Conservation (phyloP, 1,140 invertebrate species). For the Drosophila repleta region DNA sequence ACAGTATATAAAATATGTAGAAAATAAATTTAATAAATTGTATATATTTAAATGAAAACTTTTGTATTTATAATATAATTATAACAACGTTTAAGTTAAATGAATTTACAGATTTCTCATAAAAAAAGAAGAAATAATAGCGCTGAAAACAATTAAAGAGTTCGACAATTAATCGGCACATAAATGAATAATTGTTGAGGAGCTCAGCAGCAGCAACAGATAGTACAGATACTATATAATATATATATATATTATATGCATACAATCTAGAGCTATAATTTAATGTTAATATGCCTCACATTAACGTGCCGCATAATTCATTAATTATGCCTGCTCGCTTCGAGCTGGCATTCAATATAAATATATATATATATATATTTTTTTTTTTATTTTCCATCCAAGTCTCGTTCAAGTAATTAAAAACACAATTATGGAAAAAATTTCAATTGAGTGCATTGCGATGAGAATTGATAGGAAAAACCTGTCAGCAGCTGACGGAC, state of each 20-base stretch:
- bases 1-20: too few species aligned
- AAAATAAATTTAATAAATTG: too few species aligned
- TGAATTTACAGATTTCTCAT: not conserved
- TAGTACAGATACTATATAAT: not conserved
- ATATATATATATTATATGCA: conserved; percentile 8
- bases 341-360: conserved; percentile 14
- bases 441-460: not conserved
- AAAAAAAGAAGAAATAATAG: not conserved
- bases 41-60: too few species aligned
- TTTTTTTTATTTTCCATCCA: not conserved
- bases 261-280: conserved; percentile 21
- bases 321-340: conserved; percentile 39
- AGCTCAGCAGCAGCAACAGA: not conserved
- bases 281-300: conserved; percentile 32
- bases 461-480: conserved; percentile 24
- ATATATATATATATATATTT: conserved; percentile 17
- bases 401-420: conserved; percentile 43
- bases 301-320: conserved; percentile 42
- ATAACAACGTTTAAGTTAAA: not conserved
- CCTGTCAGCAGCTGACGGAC: conserved; percentile 7
- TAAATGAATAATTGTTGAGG: conserved; percentile 30
- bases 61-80: too few species aligned
- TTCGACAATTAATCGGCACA: conserved; percentile 14
- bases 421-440: conserved; percentile 12
- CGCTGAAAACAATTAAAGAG: conserved; percentile 35